phyloP scores from a whole-genome alignment of 2,888 invertebrate genomes.

The Rhagonycha fulva region DNA sequence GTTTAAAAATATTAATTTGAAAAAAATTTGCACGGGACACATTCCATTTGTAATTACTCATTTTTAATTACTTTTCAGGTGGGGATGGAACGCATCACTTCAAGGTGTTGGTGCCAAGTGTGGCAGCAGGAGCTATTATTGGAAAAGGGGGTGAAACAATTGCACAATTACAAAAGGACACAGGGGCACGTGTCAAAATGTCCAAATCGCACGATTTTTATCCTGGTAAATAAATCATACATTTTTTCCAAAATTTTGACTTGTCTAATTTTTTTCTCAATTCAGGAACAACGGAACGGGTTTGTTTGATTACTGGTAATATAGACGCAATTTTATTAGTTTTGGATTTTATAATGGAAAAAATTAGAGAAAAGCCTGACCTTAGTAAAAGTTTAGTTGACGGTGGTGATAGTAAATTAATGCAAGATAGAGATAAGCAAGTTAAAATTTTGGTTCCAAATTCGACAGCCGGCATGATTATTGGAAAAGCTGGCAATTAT shows the following conservation, averaged over 20 bases:
- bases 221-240: slow-evolving; percentile 81
- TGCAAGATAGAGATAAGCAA: slow-evolving; percentile 89
- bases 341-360: slow-evolving; percentile 92
- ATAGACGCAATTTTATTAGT: slow-evolving; percentile 90
- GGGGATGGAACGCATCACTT: slow-evolving; percentile 92
- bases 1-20: neutral
- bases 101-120: slow-evolving; percentile 95
- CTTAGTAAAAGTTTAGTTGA: slow-evolving; percentile 78
- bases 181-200: slow-evolving; percentile 98
- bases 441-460: slow-evolving; percentile 96
- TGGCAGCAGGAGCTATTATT: slow-evolving; percentile 98
- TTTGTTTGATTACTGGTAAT: slow-evolving; percentile 90
- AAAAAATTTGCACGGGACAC: neutral
- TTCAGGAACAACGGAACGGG: slow-evolving; percentile 89
- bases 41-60: neutral
- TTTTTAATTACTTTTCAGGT: slow-evolving; percentile 56
- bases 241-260: neutral
- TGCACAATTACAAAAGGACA: slow-evolving; percentile 96
- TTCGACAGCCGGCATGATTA: slow-evolving; percentile 97
- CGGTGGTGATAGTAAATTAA: slow-evolving; percentile 80
- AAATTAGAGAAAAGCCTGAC: slow-evolving; percentile 94
- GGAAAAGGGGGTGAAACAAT: slow-evolving; percentile 99
- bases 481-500: slow-evolving; percentile 94
- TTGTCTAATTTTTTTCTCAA: slow-evolving; percentile 29
- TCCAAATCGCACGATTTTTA: slow-evolving; percentile 99